Base-by-base conservation (phyloP, 2,113 vertebrate species). In the Cyanocitta stelleri region DNA sequence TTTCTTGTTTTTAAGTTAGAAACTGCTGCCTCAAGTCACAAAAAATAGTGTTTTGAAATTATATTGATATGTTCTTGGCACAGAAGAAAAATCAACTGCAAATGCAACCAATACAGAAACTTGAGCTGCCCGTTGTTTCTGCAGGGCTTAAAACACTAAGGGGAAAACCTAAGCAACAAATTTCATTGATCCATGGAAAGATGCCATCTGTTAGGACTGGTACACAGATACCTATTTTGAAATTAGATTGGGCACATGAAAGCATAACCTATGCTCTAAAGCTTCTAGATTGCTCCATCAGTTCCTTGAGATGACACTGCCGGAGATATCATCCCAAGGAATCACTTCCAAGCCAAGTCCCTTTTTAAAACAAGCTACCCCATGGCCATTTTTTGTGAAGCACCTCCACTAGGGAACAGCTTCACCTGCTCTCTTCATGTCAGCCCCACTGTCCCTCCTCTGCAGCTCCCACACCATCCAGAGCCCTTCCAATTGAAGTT, bases 51-150 rank as follows among this genome's bases (percentile, higher is more conserved):
- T 95, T 95, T 90, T 85, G 63, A 95, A 93, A 95, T 15, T 48
- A 76, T 75, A 96, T 93, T 89, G 90, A 94, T 91, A 96, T 72
- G 84, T 89, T 93, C 85, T 83, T 94, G 95, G 92, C 85, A 88
- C 52, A 77, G n/a, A 37, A 95, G 86, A 89, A 92, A 80, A 93
- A 58, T 20, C 89, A 91, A 92, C 76, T 90, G 76, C 56, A 93
- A 95, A 92, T 64, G 61, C 68, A 96, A 89, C 88, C 85, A 87
- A 37, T 84, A 93, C 13, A 1, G 90, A 95, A 96, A 95, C 43
- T 86, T 82, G 90, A 95, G 83, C 79, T 87, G 80, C 64, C 48
- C 49, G 95, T 94, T 94, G 90, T 95, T 95, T 90, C 85, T 81
- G 76, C 52, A 89, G 73, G 56, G 81, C 73, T 94, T 81, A 68